Evolutionary conservation across 2,113 vertebrate genomes (phyloP).

Genomic region (Sylvietta virens): DNA sequence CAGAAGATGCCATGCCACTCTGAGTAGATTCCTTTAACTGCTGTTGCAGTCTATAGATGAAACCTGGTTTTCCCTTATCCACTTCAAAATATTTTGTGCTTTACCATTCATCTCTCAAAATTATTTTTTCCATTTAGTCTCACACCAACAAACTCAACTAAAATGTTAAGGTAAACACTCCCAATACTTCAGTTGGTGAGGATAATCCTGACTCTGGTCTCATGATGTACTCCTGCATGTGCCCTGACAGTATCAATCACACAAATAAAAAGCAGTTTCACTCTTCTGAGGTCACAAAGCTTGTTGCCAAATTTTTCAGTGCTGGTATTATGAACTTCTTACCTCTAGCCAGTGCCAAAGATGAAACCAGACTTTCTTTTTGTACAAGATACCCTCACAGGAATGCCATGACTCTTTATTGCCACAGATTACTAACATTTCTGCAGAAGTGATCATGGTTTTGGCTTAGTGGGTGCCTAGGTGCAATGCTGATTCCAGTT

Average conservation of each 20-base stretch:
- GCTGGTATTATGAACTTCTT: background rate
- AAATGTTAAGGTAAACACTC: background rate
- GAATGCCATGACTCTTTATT: background rate
- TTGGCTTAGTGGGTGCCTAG: constrained; percentile 41
- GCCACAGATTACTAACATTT: background rate
- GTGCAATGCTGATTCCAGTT: constrained; percentile 34
- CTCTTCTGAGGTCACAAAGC: background rate
- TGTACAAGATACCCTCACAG: background rate
- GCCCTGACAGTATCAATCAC: background rate
- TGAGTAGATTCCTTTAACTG: background rate
- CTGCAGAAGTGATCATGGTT: constrained; percentile 37
- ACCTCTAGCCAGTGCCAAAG: background rate
- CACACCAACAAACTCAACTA: background rate
- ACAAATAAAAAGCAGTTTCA: background rate
- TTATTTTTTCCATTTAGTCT: background rate
- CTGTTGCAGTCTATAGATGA: background rate
- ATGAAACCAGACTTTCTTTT: background rate
- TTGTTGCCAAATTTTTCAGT: background rate
- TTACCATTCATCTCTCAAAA: background rate
- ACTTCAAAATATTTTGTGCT: background rate
- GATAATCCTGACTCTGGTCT: background rate
- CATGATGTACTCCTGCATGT: background rate
- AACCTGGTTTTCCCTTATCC: background rate
- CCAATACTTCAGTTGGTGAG: background rate
- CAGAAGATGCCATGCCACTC: background rate